Evolutionary conservation across 2,888 invertebrate species (phyloP).

Genomic region (Electrophaes corylata): DNA sequence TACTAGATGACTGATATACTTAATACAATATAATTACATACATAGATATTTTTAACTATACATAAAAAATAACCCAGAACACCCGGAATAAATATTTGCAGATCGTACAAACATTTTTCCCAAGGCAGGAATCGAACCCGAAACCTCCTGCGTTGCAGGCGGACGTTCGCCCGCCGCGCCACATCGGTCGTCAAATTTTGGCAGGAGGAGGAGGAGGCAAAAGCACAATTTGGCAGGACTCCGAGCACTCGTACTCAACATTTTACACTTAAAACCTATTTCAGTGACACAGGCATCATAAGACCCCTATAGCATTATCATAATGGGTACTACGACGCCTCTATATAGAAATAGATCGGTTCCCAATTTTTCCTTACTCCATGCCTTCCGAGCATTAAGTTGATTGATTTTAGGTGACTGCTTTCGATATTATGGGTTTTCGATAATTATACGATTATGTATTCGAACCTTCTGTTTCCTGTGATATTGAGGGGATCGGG

Average conservation of each 20-base stretch:
- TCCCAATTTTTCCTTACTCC: constrained; percentile 48
- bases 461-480: constrained; percentile 28
- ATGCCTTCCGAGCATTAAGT: constrained; percentile 12
- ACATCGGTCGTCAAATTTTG: no score
- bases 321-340: constrained; percentile 57
- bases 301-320: constrained; percentile 60
- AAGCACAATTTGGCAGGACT: not conserved
- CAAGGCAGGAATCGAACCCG: no score
- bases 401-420: constrained; percentile 40
- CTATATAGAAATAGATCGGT: constrained; percentile 60
- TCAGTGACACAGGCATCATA: constrained; percentile 9
- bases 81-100: no score
- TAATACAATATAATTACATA: no score
- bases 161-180: no score
- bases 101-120: no score
- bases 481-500: constrained; percentile 13
- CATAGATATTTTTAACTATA: no score
- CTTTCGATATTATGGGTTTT: constrained; percentile 29
- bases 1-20: no score
- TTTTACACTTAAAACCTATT: not conserved
- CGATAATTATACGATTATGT: constrained; percentile 32
- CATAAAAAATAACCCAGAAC: no score
- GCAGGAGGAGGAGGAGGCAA: no score
- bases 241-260: not conserved
- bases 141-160: no score